These are phyloP conservation scores for Jaculus jaculus DNA, from an alignment of 2,113 vertebrate genomes.

Conservation along the genomic window DNA sequence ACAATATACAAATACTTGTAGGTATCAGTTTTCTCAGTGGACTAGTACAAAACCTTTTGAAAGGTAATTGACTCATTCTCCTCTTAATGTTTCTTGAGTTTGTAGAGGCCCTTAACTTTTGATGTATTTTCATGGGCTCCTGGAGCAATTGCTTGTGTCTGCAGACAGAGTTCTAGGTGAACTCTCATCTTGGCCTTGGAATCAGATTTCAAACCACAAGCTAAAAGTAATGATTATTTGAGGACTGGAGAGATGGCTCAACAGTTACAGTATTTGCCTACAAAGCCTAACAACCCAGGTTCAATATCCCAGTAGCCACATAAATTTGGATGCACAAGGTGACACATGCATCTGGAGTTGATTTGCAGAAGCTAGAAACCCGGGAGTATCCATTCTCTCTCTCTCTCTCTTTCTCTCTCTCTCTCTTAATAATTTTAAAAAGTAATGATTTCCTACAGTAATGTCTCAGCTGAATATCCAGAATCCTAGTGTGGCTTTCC, in stretches of 20 bases:
- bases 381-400: background rate
- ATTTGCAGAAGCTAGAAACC: too few relatives aligned
- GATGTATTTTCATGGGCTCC: background rate
- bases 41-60: background rate
- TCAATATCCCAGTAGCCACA: too few relatives aligned
- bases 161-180: background rate
- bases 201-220: background rate
- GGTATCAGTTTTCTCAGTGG: background rate
- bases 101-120: rapidly evolving
- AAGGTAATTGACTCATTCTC: rapidly evolving
- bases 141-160: background rate
- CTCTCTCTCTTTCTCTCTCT: background rate
- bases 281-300: too few relatives aligned
- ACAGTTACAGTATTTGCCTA: too few relatives aligned
- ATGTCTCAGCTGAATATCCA: background rate
- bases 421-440: too few relatives aligned
- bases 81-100: background rate
- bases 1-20: background rate
- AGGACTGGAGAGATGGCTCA: too few relatives aligned
- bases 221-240: background rate
- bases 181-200: rapidly evolving
- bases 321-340: too few relatives aligned
- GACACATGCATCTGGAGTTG: too few relatives aligned
- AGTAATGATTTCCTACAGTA: background rate
- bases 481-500: background rate